Evolutionary conservation across 2,888 invertebrate species (phyloP).

Genomic region (Sisyra nigra): DNA sequence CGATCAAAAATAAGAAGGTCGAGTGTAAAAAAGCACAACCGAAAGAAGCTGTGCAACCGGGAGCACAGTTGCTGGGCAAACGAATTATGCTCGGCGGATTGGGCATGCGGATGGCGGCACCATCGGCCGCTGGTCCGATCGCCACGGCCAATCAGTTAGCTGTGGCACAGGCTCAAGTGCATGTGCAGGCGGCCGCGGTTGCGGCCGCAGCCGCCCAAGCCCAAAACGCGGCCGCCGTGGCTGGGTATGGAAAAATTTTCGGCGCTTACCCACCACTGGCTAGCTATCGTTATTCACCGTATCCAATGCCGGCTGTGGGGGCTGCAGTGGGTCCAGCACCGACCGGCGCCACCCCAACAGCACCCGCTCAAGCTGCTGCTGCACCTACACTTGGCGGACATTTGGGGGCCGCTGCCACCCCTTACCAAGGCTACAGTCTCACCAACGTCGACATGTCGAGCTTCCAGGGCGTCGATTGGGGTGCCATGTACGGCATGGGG

Average conservation of each 20-base stretch:
- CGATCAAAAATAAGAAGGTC: conserved; percentile 79
- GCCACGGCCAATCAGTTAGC: conserved; percentile 42
- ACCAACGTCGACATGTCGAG: conserved; percentile 85
- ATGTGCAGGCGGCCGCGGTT: conserved; percentile 29
- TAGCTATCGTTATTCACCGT: conserved; percentile 44
- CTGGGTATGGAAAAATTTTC: conserved; percentile 49
- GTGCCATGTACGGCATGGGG: conserved; percentile 81
- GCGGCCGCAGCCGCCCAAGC: conserved; percentile 37
- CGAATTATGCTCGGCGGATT: conserved; percentile 54
- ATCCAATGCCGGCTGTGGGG: conserved; percentile 31
- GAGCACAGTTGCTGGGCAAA: conserved; percentile 47
- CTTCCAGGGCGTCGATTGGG: conserved; percentile 85
- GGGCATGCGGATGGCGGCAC: conserved; percentile 47
- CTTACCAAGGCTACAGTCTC: conserved; percentile 62
- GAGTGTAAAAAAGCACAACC: conserved; percentile 89
- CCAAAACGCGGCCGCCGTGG: conserved; percentile 42
- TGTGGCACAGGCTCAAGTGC: conserved; percentile 31
- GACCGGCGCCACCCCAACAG: conserved; percentile 31
- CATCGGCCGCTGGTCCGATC: conserved; percentile 29
- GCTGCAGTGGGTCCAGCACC: conserved; percentile 31
- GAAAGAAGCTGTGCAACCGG: conserved; percentile 69
- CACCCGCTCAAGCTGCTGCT: conserved; percentile 28
- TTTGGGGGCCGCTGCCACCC: conserved; percentile 48
- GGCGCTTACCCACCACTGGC: conserved; percentile 41
- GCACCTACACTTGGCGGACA: conserved; percentile 41